A percentile compares a stretch with the other conserved stretches of the same genome.
phyloP scores from a whole-genome alignment of 2,888 invertebrate genomes.

The Odontomyia ornata region DNA sequence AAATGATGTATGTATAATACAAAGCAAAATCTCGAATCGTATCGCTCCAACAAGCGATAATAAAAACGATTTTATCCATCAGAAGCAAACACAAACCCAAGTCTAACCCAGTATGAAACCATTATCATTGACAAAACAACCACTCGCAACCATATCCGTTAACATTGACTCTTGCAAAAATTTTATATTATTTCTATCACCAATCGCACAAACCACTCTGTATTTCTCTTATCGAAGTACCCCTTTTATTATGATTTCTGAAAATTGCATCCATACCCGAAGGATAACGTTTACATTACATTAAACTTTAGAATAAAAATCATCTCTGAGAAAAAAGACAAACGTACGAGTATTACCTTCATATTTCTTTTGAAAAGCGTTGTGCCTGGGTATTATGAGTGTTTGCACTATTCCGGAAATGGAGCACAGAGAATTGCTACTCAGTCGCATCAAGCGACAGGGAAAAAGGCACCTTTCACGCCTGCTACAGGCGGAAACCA shows the following conservation, averaged over 20 bases:
- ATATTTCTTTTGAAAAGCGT: neutral
- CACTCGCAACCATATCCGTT: too few species aligned
- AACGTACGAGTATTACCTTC: slow-evolving; percentile 8
- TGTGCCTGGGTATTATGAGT: neutral
- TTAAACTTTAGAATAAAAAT: slow-evolving; percentile 23
- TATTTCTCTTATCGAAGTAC: too few species aligned
- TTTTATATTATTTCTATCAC: too few species aligned
- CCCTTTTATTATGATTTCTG: neutral
- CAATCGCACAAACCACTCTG: too few species aligned
- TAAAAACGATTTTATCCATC: too few species aligned
- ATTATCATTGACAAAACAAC: too few species aligned
- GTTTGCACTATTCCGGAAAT: slow-evolving; percentile 32
- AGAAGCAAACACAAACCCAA: too few species aligned
- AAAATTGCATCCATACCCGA: slow-evolving; percentile 10
- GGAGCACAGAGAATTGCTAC: neutral
- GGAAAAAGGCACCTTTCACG: slow-evolving; percentile 2
- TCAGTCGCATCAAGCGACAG: neutral
- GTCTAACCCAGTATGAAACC: too few species aligned
- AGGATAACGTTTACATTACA: slow-evolving; percentile 2
- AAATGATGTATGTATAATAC: too few species aligned
- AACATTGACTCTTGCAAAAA: too few species aligned
- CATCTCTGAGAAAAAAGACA: slow-evolving; percentile 1
- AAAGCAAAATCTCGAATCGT: too few species aligned
- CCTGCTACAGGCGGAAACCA: neutral
- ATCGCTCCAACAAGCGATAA: too few species aligned